phyloP scores from a whole-genome alignment of 2,797 vertebrate genomes.

The Artibeus lituratus region DNA sequence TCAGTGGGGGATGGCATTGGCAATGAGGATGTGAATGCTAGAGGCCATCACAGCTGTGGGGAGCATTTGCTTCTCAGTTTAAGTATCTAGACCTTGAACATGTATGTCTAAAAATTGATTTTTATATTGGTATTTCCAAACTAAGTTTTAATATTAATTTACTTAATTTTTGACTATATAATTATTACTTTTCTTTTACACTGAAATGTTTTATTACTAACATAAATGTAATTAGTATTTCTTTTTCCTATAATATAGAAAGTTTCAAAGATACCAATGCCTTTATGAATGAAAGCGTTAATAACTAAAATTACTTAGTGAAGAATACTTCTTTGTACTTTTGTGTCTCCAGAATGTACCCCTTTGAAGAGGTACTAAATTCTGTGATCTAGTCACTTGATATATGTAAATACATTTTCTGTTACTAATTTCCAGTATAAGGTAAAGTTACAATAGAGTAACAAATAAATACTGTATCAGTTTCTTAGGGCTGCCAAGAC shows the following conservation, averaged over 20 bases:
- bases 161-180: constrained; percentile 2
- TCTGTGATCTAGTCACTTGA: background rate
- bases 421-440: background rate
- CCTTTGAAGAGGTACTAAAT: background rate
- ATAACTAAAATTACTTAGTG: background rate
- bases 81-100: constrained; percentile 6
- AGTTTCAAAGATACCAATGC: background rate
- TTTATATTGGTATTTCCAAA: background rate
- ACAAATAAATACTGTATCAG: background rate
- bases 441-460: background rate
- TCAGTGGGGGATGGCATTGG: background rate
- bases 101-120: background rate
- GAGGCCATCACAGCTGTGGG: background rate
- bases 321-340: background rate
- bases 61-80: background rate
- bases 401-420: background rate
- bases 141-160: background rate
- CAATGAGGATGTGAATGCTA: background rate
- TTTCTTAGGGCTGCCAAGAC: background rate
- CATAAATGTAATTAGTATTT: constrained; percentile 3
- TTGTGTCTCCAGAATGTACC: background rate
- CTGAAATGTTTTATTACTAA: background rate
- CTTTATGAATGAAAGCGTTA: background rate
- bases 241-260: background rate
- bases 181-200: background rate